Conservation (phyloP, 2,797 vertebrate genomes). For the Microcaecilia unicolor region DNA sequence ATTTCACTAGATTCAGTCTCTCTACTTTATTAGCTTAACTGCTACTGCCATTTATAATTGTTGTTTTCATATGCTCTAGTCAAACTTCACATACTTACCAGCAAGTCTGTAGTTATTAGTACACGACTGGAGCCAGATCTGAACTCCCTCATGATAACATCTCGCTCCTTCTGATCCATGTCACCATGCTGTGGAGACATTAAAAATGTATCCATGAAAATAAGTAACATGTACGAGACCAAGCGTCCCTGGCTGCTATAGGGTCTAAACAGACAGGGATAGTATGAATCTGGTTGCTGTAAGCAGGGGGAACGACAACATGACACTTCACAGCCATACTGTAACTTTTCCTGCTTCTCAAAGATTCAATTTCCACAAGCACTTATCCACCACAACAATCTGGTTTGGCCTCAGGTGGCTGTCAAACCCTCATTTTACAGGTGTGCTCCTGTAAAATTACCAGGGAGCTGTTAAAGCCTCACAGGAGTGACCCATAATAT, state of each 20-base stretch:
- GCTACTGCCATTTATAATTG: too few relatives aligned
- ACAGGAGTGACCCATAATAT: too few relatives aligned
- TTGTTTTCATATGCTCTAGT: too few relatives aligned
- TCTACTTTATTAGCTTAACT: too few relatives aligned
- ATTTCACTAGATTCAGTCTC: too few relatives aligned
- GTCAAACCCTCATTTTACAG: too few relatives aligned
- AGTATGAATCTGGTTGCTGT: slow-evolving; percentile 75
- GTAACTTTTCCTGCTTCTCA: slow-evolving; percentile 62
- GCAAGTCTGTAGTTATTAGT: slow-evolving; percentile 93
- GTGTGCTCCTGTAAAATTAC: too few relatives aligned
- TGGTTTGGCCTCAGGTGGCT: too few relatives aligned
- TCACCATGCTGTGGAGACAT: slow-evolving; percentile 83
- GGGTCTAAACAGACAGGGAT: slow-evolving; percentile 64
- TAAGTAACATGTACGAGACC: slow-evolving; percentile 68
- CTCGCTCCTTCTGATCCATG: slow-evolving; percentile 97
- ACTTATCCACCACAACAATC: too few relatives aligned
- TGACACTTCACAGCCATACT: slow-evolving; percentile 65
- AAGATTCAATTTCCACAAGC: too few relatives aligned
- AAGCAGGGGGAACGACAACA: too few relatives aligned
- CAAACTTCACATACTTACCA: slow-evolving; percentile 84
- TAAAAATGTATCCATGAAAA: neutral
- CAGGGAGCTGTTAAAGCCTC: too few relatives aligned
- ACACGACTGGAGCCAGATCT: slow-evolving; percentile 92
- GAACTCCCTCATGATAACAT: slow-evolving; percentile 97
- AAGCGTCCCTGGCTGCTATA: slow-evolving; percentile 70